Evolutionary conservation across 2,797 vertebrate species (phyloP).

Genomic region (Phylloscopus collybita): DNA sequence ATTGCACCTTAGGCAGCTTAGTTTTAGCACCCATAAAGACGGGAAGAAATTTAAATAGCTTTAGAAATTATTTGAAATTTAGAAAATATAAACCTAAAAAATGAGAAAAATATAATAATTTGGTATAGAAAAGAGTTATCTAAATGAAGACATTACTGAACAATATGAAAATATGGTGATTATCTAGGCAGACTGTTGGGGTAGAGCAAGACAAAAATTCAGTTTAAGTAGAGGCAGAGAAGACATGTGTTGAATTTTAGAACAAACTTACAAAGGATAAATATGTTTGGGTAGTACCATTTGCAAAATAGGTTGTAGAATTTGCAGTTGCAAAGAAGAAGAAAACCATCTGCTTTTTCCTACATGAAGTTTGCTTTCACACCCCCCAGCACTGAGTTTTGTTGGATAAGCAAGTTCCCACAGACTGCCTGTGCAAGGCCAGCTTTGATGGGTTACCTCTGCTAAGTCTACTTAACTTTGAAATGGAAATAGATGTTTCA

Average conservation of each 20-base stretch:
- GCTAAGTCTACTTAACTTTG: not conserved
- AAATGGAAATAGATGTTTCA: not conserved
- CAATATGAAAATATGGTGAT: not conserved
- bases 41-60: not conserved
- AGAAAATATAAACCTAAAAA: not conserved
- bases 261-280: not conserved
- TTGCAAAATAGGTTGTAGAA: not conserved
- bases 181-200: not conserved
- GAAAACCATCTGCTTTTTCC: not conserved
- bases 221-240: not conserved
- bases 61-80: not conserved
- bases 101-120: not conserved
- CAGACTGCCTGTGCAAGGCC: not conserved
- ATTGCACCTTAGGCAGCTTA: not conserved
- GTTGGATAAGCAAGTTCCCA: fast-evolving
- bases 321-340: not conserved
- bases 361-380: not conserved
- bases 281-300: not conserved
- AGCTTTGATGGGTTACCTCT: not conserved
- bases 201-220: not conserved
- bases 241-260: not conserved
- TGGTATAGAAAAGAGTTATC: not conserved
- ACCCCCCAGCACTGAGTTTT: not conserved
- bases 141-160: not conserved
- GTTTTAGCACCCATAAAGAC: not conserved